phyloP scores from a whole-genome alignment of 2,113 vertebrate species.

The Oplegnathus fasciatus region DNA sequence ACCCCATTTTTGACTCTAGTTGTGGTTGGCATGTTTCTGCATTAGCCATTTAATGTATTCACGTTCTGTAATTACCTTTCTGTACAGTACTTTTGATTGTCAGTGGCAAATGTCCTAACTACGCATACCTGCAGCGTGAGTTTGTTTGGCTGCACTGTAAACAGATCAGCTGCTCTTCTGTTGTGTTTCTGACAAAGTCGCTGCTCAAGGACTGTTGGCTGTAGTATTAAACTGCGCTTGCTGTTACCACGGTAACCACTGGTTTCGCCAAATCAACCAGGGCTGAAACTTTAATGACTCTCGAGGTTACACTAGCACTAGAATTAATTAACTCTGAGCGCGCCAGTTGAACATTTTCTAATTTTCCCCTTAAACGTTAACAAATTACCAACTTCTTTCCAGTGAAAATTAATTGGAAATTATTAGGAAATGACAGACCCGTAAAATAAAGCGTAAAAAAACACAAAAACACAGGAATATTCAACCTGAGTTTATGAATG shows the following conservation, averaged over 20 bases:
- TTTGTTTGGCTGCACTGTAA: neutral
- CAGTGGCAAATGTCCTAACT: neutral
- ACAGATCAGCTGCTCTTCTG: neutral
- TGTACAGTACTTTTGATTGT: neutral
- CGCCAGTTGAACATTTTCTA: neutral
- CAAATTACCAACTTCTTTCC: neutral
- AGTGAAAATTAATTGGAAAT: neutral
- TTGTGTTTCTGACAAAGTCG: neutral
- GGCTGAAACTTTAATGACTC: neutral
- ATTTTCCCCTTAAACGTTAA: neutral
- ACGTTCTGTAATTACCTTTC: neutral
- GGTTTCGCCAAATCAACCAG: neutral
- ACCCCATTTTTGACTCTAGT: neutral
- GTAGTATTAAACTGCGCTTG: neutral
- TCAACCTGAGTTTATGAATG: too few relatives aligned
- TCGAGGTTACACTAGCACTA: neutral
- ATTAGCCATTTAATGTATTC: neutral
- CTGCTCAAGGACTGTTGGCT: neutral
- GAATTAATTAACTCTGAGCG: neutral
- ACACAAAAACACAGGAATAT: too few relatives aligned
- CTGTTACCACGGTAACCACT: neutral
- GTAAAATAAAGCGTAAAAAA: neutral
- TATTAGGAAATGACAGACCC: neutral
- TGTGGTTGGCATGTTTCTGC: neutral
- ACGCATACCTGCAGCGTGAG: neutral